Evolutionary conservation across 2,113 vertebrate species (phyloP).

Genomic region (Cricetomys ansorgei): DNA sequence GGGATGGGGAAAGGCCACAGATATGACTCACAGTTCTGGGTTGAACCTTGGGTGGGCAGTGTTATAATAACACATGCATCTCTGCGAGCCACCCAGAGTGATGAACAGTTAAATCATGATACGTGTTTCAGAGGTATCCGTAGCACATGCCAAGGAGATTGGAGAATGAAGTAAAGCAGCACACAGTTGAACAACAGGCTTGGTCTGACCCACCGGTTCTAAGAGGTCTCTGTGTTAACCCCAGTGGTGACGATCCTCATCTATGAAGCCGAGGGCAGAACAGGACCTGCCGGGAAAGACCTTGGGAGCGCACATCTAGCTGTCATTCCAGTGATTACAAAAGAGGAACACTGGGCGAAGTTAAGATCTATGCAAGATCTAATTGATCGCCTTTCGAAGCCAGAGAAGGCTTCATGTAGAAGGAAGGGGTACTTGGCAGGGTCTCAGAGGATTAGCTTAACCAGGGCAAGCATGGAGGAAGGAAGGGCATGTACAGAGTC

Average conservation of each 20-base stretch:
- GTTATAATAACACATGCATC: background rate
- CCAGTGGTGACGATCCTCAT: background rate
- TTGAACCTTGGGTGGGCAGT: background rate
- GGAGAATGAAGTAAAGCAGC: background rate
- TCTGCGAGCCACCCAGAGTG: background rate
- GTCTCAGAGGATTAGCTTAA: background rate
- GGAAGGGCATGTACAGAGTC: background rate
- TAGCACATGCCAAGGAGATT: background rate
- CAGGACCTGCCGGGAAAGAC: background rate
- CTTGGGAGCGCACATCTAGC: background rate
- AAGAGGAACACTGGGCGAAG: background rate
- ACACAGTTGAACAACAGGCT: background rate
- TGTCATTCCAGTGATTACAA: background rate
- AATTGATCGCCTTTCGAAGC: background rate
- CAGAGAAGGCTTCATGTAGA: background rate
- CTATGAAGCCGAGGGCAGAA: background rate
- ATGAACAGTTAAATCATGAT: background rate
- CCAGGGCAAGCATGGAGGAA: background rate
- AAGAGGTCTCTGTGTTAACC: background rate
- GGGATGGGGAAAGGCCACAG: background rate
- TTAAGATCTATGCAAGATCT: background rate
- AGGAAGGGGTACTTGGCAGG: background rate
- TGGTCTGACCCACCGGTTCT: background rate
- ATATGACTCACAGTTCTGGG: background rate
- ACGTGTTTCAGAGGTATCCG: background rate